Percentiles rank a stretch among this genome's conserved stretches.
Evolutionary conservation across 2,888 invertebrate species (phyloP).

Genomic region (Deladenus siricidicola): DNA sequence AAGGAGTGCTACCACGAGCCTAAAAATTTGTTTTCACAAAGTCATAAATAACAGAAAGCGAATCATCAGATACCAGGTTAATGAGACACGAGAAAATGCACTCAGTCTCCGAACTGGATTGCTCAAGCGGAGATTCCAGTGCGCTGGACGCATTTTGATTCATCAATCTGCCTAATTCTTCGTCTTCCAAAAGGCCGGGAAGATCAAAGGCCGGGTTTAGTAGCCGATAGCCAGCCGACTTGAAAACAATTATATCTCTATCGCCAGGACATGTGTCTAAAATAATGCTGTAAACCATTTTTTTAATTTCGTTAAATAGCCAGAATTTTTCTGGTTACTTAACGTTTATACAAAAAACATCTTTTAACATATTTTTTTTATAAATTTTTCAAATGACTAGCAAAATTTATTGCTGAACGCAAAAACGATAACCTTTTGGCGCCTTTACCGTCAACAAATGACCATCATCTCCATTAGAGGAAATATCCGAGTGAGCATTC

Average conservation of each 20-base stretch:
- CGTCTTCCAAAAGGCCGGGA: background rate
- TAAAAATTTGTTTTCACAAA: background rate
- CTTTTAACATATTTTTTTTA: no score
- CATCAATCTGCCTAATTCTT: background rate
- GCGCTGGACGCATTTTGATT: background rate
- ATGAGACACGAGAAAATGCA: conserved; percentile 31
- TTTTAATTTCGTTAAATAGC: no score
- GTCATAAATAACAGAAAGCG: background rate
- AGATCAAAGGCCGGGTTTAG: conserved; percentile 12
- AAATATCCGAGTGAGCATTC: no score
- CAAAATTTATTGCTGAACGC: no score
- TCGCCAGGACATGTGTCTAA: conserved; percentile 11
- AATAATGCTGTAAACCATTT: no score
- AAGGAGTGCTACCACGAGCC: conserved; percentile 23
- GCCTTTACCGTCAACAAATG: no score
- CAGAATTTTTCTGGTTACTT: no score
- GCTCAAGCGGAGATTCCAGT: conserved; percentile 8
- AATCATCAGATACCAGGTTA: conserved; percentile 18
- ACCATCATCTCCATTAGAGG: no score
- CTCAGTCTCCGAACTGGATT: conserved; percentile 23
- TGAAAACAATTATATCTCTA: conserved; percentile 27
- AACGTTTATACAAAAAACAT: no score
- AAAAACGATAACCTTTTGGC: no score
- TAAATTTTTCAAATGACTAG: no score
- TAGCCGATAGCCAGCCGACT: conserved; percentile 25